phyloP scores from a whole-genome alignment of 2,797 vertebrate species.

The Sebastes oblongus region DNA sequence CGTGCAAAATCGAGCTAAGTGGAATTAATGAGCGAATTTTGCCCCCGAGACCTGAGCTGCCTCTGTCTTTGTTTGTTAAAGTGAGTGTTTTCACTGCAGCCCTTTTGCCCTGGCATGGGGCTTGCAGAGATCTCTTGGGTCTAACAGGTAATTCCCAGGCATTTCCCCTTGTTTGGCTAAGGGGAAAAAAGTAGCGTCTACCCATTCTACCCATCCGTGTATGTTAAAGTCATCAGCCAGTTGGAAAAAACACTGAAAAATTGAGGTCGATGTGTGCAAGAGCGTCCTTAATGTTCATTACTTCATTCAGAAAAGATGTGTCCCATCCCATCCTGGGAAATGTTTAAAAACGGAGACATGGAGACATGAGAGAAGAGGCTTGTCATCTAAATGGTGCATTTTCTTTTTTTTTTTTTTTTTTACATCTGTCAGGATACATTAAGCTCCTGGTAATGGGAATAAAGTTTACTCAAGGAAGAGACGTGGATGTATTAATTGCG shows the following conservation, averaged over 20 bases:
- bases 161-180: slow-evolving; percentile 73
- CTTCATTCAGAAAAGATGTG: slow-evolving; percentile 71
- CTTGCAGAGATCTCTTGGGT: slow-evolving; percentile 62
- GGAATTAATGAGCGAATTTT: slow-evolving; percentile 77
- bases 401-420: slow-evolving; percentile 29
- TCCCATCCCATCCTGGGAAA: slow-evolving; percentile 62
- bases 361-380: slow-evolving; percentile 10
- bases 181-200: slow-evolving; percentile 34
- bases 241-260: slow-evolving; percentile 1
- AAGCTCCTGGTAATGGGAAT: slow-evolving; percentile 45
- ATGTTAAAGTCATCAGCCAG: slow-evolving; percentile 74
- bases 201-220: slow-evolving; percentile 59
- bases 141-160: slow-evolving; percentile 77
- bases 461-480: slow-evolving; percentile 48
- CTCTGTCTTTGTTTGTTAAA: slow-evolving; percentile 69
- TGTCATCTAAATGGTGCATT: slow-evolving; percentile 31
- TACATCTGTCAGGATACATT: slow-evolving; percentile 47
- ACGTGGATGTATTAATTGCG: slow-evolving; percentile 33
- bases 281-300: slow-evolving; percentile 61
- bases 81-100: slow-evolving; percentile 63
- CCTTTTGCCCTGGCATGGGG: slow-evolving; percentile 41
- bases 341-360: slow-evolving; percentile 49
- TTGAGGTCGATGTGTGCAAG: slow-evolving; percentile 35
- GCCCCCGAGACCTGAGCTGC: slow-evolving; percentile 57
- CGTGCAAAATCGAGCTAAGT: slow-evolving; percentile 74